Percentiles rank a stretch among this genome's conserved stretches.
phyloP scores from a whole-genome alignment of 1,140 invertebrate genomes.

The Pogonomyrmex barbatus region DNA sequence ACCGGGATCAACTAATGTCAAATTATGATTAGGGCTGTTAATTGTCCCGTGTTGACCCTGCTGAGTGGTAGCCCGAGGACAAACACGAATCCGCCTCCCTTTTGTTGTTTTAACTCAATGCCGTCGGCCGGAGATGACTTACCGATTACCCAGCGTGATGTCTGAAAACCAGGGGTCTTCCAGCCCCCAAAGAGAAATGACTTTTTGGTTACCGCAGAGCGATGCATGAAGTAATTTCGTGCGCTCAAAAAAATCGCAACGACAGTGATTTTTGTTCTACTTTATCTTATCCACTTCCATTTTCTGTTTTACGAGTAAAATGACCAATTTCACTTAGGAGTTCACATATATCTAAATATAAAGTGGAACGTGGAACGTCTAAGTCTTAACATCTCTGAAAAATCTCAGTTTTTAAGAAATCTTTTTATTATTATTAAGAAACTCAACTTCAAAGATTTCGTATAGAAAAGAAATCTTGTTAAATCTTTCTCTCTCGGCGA shows the following conservation, averaged over 20 bases:
- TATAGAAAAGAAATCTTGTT: neutral
- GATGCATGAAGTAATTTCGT: slow-evolving; percentile 32
- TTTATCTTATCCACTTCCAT: neutral
- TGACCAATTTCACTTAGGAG: neutral
- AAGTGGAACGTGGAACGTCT: neutral
- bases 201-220: slow-evolving; percentile 74
- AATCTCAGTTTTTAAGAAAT: neutral
- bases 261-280: slow-evolving; percentile 8
- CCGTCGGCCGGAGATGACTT: slow-evolving; percentile 76
- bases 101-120: slow-evolving; percentile 79
- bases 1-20: slow-evolving; percentile 75
- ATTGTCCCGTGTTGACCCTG: slow-evolving; percentile 80
- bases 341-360: neutral
- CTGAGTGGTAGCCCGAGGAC: slow-evolving; percentile 77
- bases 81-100: slow-evolving; percentile 76
- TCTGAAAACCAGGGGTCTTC: slow-evolving; percentile 67
- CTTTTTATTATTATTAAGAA: slow-evolving; percentile 6
- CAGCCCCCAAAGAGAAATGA: slow-evolving; percentile 74
- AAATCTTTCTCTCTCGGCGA: neutral
- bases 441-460: neutral
- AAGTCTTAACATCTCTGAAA: neutral
- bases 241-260: neutral
- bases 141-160: slow-evolving; percentile 75
- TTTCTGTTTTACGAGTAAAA: neutral
- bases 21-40: slow-evolving; percentile 80